Evolutionary conservation across 2,113 vertebrate genomes (phyloP).

Genomic region (Peucedramus taeniatus): DNA sequence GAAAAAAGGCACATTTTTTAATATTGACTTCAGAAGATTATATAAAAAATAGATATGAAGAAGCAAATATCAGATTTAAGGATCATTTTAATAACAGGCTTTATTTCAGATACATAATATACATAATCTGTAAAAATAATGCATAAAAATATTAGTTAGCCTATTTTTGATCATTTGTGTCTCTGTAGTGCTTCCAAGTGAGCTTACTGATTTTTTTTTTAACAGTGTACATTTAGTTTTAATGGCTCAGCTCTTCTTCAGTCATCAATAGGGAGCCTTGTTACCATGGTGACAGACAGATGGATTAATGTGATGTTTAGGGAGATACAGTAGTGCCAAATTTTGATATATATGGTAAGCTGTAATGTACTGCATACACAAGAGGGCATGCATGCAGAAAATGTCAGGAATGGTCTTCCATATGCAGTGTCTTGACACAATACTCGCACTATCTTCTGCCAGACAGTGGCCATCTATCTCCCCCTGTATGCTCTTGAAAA

Average conservation of each 20-base stretch:
- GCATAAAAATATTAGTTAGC: background rate
- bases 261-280: conserved; percentile 50
- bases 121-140: background rate
- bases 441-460: background rate
- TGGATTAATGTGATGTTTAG: background rate
- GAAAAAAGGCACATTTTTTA: background rate
- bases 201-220: background rate
- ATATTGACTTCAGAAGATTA: background rate
- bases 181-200: background rate
- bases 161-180: background rate
- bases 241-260: conserved; percentile 24
- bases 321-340: conserved; percentile 28
- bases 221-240: conserved; percentile 15
- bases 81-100: background rate
- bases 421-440: background rate
- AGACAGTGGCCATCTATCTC: background rate
- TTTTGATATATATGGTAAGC: conserved; percentile 19
- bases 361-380: background rate
- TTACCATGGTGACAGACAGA: conserved; percentile 58
- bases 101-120: background rate
- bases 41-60: background rate
- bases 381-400: background rate
- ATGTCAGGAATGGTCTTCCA: background rate
- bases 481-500: background rate
- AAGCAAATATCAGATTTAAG: background rate